Conservation (phyloP, 2,888 invertebrate species). For the Tricholauxania praeusta region DNA sequence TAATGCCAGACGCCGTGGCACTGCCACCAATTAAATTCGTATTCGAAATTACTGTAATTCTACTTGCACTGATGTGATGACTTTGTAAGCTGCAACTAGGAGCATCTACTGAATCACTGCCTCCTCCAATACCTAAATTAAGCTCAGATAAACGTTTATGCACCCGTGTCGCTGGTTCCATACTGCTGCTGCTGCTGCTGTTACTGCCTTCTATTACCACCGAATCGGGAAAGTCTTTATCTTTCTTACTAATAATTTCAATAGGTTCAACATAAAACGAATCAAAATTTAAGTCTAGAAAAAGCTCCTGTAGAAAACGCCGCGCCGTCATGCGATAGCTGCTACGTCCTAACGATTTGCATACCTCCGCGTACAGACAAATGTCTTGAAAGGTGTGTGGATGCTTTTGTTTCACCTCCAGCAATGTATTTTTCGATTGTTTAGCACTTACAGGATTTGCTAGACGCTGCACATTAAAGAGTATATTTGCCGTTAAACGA, state of each 20-base stretch:
- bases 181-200: background rate
- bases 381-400: slow-evolving; percentile 83
- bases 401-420: slow-evolving; percentile 80
- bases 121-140: too few species aligned
- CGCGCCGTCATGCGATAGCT: slow-evolving; percentile 86
- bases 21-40: background rate
- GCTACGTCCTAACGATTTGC: slow-evolving; percentile 81
- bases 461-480: slow-evolving; percentile 80
- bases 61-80: background rate
- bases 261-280: slow-evolving; percentile 71
- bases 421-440: slow-evolving; percentile 83
- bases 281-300: slow-evolving; percentile 85
- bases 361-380: slow-evolving; percentile 94
- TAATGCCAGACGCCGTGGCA: background rate
- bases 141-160: too few species aligned
- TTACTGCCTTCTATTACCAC: background rate
- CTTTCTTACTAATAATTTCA: slow-evolving; percentile 67
- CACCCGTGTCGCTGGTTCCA: too few species aligned
- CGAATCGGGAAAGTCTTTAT: slow-evolving; percentile 50
- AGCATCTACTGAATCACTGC: slow-evolving; percentile 2
- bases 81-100: background rate
- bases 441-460: slow-evolving; percentile 84
- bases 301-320: slow-evolving; percentile 92
- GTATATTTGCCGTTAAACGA: slow-evolving; percentile 68
- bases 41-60: background rate